Percentiles rank a stretch among this genome's conserved stretches.
Conservation (phyloP, 2,113 vertebrate genomes). For the Noturus placidus region DNA sequence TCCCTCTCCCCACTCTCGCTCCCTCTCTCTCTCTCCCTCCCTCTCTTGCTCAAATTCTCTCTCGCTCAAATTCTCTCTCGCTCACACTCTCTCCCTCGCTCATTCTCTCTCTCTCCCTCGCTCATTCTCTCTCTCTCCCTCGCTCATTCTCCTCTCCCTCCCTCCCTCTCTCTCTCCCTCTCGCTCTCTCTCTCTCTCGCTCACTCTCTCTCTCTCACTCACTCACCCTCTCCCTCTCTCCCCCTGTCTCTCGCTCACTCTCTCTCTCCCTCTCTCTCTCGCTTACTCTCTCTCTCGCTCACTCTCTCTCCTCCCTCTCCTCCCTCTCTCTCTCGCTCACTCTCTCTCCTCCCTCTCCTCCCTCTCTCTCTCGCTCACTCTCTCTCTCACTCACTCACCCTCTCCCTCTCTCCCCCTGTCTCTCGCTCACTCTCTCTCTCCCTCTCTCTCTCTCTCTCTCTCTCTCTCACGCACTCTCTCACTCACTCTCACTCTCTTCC, state of each 20-base stretch:
- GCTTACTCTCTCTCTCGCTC: not conserved
- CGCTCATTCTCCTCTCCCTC: no score
- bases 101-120: conserved; percentile 2
- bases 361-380: not conserved
- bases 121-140: conserved; percentile 4
- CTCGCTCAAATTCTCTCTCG: conserved; percentile 10
- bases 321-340: not conserved
- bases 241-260: no score
- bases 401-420: conserved; percentile 7
- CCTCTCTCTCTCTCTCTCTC: conserved; percentile 33
- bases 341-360: no score
- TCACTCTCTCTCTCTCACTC: conserved; percentile 6
- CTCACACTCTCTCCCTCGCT: not conserved
- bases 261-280: not conserved
- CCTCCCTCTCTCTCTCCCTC: conserved; percentile 34
- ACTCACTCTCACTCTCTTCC: not conserved
- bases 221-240: conserved; percentile 36
- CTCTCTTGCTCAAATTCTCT: not conserved
- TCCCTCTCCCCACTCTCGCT: no score
- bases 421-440: no score
- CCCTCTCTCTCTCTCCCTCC: conserved; percentile 4
- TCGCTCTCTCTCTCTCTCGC: conserved; percentile 34
- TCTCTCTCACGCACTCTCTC: no score
- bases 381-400: conserved; percentile 38
- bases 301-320: conserved; percentile 48